These are phyloP conservation scores for Rhinogobius similis DNA, from an alignment of 2,113 vertebrate species.

Conservation along the genomic window DNA sequence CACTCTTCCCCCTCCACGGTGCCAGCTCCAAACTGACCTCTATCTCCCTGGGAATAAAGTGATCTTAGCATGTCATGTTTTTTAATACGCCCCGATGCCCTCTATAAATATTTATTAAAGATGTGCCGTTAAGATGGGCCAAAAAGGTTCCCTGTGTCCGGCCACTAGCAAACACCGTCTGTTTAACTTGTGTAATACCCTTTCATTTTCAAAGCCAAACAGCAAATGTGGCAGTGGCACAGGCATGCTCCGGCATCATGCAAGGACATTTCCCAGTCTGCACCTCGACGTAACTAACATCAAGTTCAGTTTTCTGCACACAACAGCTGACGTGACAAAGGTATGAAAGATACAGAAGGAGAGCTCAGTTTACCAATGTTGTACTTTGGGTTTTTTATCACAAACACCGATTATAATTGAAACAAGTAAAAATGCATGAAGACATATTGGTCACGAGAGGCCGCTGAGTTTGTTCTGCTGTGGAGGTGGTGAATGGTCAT, in stretches of 20 bases:
- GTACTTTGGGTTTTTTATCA: no score
- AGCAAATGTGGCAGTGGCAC: slow-evolving; percentile 37
- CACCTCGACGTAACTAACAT: slow-evolving; percentile 1
- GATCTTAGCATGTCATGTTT: slow-evolving; percentile 74
- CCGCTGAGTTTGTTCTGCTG: no score
- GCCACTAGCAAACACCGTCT: slow-evolving; percentile 70
- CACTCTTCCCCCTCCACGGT: slow-evolving; percentile 23
- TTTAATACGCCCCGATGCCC: slow-evolving; percentile 63
- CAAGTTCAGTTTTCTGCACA: slow-evolving; percentile 30
- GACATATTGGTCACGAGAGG: neutral
- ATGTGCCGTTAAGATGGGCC: slow-evolving; percentile 68
- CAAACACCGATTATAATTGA: no score
- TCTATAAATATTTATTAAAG: slow-evolving; percentile 80
- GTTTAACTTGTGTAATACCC: slow-evolving; percentile 75
- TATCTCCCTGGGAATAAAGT: slow-evolving; percentile 68
- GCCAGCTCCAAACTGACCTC: slow-evolving; percentile 51
- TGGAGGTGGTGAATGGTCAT: no score
- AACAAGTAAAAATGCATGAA: neutral
- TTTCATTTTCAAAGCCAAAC: slow-evolving; percentile 56
- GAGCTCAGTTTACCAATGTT: neutral
- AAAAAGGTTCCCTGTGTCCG: slow-evolving; percentile 42
- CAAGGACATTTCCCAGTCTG: slow-evolving; percentile 28
- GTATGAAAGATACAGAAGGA: slow-evolving; percentile 20
- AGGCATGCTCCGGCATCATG: slow-evolving; percentile 51
- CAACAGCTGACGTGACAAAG: slow-evolving; percentile 24